A percentile compares a stretch with the other conserved stretches of the same genome.
Conservation (phyloP, 2,797 vertebrate species). For the Lagocephalus sceleratus region DNA sequence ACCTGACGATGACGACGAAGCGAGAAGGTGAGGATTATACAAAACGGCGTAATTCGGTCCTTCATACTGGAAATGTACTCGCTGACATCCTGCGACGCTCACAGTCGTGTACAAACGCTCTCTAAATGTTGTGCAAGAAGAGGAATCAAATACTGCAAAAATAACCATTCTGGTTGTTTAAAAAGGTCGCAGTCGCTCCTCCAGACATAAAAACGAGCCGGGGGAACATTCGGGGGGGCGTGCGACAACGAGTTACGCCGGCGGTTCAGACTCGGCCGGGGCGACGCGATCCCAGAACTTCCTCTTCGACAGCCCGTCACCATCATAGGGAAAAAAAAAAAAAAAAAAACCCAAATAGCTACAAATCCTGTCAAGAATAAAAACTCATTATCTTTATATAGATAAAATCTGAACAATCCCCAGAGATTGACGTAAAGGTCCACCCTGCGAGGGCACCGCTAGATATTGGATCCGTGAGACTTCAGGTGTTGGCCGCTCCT, state of each 20-base stretch:
- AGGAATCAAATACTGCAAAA: slow-evolving; percentile 38
- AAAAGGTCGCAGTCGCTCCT: slow-evolving; percentile 30
- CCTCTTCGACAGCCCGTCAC: slow-evolving; percentile 46
- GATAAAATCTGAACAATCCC: slow-evolving; percentile 76
- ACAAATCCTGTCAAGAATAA: slow-evolving; percentile 63
- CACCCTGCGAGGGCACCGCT: slow-evolving; percentile 42
- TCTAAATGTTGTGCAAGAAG: slow-evolving; percentile 27
- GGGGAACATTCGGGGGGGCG: slow-evolving; percentile 33
- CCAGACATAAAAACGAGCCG: slow-evolving; percentile 51
- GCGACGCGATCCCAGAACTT: slow-evolving; percentile 57
- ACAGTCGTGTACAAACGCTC: slow-evolving; percentile 31
- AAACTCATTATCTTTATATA: slow-evolving; percentile 74
- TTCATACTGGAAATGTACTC: neutral
- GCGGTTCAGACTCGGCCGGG: slow-evolving; percentile 41
- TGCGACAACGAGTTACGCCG: slow-evolving; percentile 24
- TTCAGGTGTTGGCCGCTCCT: slow-evolving; percentile 29
- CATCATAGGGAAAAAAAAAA: slow-evolving; percentile 11
- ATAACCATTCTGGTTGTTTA: slow-evolving; percentile 49
- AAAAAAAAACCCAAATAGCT: slow-evolving; percentile 47
- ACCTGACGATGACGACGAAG: too few relatives aligned
- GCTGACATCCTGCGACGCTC: slow-evolving; percentile 7
- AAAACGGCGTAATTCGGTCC: neutral
- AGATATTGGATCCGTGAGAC: slow-evolving; percentile 50
- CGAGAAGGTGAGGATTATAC: too few relatives aligned
- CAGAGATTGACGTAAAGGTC: slow-evolving; percentile 72